Evolutionary conservation across 2,888 invertebrate genomes (phyloP), one percentile per base, ranked within the genome.

Genomic region (Cecidostiba fungosa): DNA sequence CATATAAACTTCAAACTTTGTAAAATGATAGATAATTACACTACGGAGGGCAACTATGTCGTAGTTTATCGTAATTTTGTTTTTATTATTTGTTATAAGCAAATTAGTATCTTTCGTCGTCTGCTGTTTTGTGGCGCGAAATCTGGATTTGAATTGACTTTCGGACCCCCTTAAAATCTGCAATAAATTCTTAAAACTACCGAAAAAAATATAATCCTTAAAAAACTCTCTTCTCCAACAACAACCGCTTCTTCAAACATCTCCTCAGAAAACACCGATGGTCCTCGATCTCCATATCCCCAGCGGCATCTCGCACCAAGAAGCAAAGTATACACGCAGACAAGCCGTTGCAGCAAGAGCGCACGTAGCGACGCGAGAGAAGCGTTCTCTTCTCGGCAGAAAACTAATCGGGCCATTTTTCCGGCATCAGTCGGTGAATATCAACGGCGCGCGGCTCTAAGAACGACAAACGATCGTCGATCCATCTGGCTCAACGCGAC

Each of bases 381-480:
- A n/a, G n/a, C 36, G 36, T 36, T 36, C 84, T 78, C 70, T 54
- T 59, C 72, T 66, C 72, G 54, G 43, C 6, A 39, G 66, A 87
- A 89, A 89, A 92, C 92, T 92, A 93, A 93, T 93, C 93, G 93
- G 90, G 92, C 91, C 91, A 93, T 93, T 93, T 93, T 93, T 93
- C 91, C 90, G 87, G 91, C 93, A 93, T 93, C 93, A 93, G 92
- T 93, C 91, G 92, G 92, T 93, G 93, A 93, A 93, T 93, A 93
- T 93, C 92, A 93, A 93, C 86, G 86, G 66, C 47, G 74, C 89
- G 84, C 86, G 90, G 91, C 91, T 91, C 91, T 93, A 92, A 93
- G 93, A 92, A 93, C 93, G 93, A 93, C 91, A 93, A 93, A 93
- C 92, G 93, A 92, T 93, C 91, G 90, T 89, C 93, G 91, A 93